Base-by-base conservation (phyloP, 2,113 vertebrate species). In the Tylochromis polylepis region DNA sequence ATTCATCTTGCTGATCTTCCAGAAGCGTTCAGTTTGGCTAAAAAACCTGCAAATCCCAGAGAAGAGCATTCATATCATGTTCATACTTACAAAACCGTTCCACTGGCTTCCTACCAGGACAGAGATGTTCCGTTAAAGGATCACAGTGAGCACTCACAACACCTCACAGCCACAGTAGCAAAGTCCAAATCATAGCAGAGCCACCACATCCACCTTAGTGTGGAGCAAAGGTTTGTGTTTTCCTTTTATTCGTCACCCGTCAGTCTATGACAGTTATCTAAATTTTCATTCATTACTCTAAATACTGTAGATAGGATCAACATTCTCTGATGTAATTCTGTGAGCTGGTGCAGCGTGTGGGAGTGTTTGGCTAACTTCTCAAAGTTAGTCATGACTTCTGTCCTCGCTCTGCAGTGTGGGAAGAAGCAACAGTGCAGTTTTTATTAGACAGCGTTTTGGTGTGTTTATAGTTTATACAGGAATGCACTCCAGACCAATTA, bases 311-410 rank as follows among this genome's bases (percentile, higher is more conserved):
- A 79, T 46, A 18, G 41, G 55, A 85, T 77, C 49, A 51, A 36
- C 11, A 9, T 62, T 62, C 56, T 84, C 6, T 59, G 53, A 85
- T 22, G 58, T 81, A 70, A 62, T 29, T 79, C 49, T 86, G 80
- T 75, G 58, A 77, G 80, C 79, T 55, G 55, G 29, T 90, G 87
- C 84, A 86, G 83, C 51, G 38, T 65, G 92, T 92, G 84, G 91
- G 91, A 88, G 86, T 77, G 9, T 81, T 90, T 87, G 65, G 89
- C 80, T 84, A 85, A 89, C 81, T 88, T 92, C 78, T 88, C 58
- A 79, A 90, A 92, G 82, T 93, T 92, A 91, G 87, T 90, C 92
- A 89, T 89, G 89, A 90, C 91, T 93, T 82, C 59, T 91, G 70
- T 93, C 88, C 83, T 86, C 82, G 18, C 31, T 22, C 56, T 75